Evolutionary conservation across 35 echinoderm and acorn worm genomes (phyloP).

Genomic region (Stichopus chloronotus): DNA sequence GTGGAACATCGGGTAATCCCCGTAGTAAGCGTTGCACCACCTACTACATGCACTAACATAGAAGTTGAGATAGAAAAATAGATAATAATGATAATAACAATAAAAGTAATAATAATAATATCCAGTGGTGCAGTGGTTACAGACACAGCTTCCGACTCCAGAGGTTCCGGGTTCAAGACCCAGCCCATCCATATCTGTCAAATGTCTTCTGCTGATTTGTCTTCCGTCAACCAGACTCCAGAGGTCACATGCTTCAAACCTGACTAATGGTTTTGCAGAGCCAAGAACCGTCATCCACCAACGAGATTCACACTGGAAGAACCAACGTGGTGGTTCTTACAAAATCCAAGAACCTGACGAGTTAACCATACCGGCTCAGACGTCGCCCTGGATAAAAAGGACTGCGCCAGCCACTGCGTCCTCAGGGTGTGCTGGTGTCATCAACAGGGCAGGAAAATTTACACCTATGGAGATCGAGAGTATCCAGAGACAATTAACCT

Average conservation of each 20-base stretch:
- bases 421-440: background rate
- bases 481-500: background rate
- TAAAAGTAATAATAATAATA: too few relatives aligned
- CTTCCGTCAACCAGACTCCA: background rate
- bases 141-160: conserved; percentile 14
- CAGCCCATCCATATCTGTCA: background rate
- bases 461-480: background rate
- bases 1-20: too few relatives aligned
- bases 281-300: conserved; percentile 4
- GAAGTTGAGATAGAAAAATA: too few relatives aligned
- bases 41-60: too few relatives aligned
- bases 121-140: background rate
- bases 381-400: background rate
- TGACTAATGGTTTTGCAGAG: background rate
- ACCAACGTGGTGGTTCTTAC: conserved; percentile 34
- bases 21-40: too few relatives aligned
- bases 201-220: background rate
- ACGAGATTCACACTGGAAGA: conserved; percentile 16
- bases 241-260: background rate
- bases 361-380: background rate
- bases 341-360: conserved; percentile 7
- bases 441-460: background rate
- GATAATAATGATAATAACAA: too few relatives aligned
- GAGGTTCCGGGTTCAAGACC: background rate
- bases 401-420: too few relatives aligned